Conservation (phyloP, 2,113 vertebrate genomes). For the Caretta caretta region DNA sequence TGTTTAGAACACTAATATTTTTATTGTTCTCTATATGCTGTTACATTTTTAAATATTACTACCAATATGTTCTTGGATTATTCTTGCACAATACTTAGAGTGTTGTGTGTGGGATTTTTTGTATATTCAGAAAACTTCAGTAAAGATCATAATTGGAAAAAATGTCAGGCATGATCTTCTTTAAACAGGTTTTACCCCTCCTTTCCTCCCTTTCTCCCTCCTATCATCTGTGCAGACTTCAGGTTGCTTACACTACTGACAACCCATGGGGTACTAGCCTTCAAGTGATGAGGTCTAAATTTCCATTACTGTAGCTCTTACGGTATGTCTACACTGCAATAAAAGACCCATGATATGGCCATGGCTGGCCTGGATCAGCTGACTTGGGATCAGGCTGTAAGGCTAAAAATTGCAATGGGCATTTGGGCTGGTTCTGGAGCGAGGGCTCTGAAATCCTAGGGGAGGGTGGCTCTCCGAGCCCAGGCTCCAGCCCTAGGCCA, state of each 20-base stretch:
- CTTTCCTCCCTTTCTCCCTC: background rate
- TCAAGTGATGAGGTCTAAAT: background rate
- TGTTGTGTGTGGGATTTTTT: background rate
- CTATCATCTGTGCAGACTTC: background rate
- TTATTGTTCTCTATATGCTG: background rate
- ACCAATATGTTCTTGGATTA: background rate
- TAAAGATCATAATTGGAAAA: background rate
- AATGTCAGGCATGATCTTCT: background rate
- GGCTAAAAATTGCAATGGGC: background rate
- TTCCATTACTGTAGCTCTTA: background rate
- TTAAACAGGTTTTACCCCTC: background rate
- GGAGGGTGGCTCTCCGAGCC: background rate
- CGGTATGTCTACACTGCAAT: background rate
- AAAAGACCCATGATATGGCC: background rate
- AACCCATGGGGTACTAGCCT: background rate
- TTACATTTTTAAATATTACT: background rate
- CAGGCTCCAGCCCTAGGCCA: background rate
- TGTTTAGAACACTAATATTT: background rate
- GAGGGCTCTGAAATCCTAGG: background rate
- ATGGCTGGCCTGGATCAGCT: background rate
- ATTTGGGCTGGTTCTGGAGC: background rate
- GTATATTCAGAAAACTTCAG: background rate
- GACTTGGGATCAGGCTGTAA: background rate
- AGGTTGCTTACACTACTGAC: background rate
- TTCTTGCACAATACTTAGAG: background rate